These are phyloP conservation scores for Octopus sinensis DNA, from an alignment of 1,140 invertebrate species.

Conservation along the genomic window DNA sequence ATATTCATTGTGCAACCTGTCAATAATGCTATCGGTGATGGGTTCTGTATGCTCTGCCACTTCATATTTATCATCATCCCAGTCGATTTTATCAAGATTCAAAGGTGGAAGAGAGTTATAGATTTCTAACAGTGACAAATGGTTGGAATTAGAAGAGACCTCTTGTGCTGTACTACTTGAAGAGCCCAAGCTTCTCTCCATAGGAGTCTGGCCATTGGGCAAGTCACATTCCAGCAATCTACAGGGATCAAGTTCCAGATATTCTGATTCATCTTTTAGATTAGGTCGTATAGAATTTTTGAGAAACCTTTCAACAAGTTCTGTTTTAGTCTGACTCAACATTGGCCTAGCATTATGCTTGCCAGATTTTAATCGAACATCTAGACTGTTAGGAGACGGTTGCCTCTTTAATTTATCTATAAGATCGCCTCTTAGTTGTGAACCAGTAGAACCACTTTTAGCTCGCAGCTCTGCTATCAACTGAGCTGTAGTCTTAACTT, in stretches of 20 bases:
- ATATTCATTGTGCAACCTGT: conserved; percentile 56
- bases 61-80: conserved; percentile 51
- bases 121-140: conserved; percentile 35
- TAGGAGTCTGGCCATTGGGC: background rate
- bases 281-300: conserved; percentile 50
- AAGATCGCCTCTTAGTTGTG: conserved; percentile 40
- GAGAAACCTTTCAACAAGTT: conserved; percentile 64
- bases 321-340: conserved; percentile 59
- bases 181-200: background rate
- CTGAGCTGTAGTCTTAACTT: conserved; percentile 81
- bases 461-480: conserved; percentile 75
- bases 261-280: conserved; percentile 36
- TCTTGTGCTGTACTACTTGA: background rate
- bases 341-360: conserved; percentile 19
- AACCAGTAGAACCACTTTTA: conserved; percentile 59
- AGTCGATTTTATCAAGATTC: conserved; percentile 62
- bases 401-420: conserved; percentile 55
- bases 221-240: background rate
- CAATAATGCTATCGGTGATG: conserved; percentile 55
- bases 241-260: background rate
- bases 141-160: background rate
- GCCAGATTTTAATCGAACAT: background rate
- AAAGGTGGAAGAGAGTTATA: conserved; percentile 64
- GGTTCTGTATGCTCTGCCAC: conserved; percentile 26
- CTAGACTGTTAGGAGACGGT: conserved; percentile 31